Evolutionary conservation across 2,113 vertebrate genomes (phyloP).

Genomic region (Eubucco bourcierii): DNA sequence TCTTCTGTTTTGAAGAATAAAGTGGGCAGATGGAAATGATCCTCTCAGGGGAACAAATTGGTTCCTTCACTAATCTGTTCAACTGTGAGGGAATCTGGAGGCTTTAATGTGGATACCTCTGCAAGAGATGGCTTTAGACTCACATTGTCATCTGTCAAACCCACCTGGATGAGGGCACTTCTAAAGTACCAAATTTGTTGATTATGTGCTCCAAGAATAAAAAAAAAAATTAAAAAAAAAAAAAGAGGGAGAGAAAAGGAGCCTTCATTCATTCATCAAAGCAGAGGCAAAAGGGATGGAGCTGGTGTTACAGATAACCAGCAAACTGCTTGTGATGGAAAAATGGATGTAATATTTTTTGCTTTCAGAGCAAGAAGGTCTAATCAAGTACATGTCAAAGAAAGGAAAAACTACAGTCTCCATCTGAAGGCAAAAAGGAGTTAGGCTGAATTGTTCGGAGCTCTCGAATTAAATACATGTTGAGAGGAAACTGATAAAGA

Average conservation of each 20-base stretch:
- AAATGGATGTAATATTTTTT: background rate
- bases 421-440: background rate
- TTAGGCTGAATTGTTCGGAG: background rate
- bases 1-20: background rate
- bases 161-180: background rate
- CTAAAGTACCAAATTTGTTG: background rate
- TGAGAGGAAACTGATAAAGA: constrained; percentile 51
- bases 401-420: background rate
- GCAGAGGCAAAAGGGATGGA: background rate
- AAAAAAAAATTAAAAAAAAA: background rate
- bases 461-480: constrained; percentile 26
- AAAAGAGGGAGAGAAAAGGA: background rate
- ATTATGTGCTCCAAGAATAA: background rate
- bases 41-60: background rate
- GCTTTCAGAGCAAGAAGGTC: background rate
- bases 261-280: background rate
- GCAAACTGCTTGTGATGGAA: background rate
- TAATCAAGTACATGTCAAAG: background rate
- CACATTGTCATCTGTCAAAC: background rate
- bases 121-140: background rate
- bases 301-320: background rate
- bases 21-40: constrained; percentile 16
- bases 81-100: background rate
- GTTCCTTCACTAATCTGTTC: background rate
- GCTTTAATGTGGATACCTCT: background rate